A percentile compares a stretch with the other conserved stretches of the same genome.
phyloP scores from a whole-genome alignment of 2,888 invertebrate genomes.

The Uropetala carovei region DNA sequence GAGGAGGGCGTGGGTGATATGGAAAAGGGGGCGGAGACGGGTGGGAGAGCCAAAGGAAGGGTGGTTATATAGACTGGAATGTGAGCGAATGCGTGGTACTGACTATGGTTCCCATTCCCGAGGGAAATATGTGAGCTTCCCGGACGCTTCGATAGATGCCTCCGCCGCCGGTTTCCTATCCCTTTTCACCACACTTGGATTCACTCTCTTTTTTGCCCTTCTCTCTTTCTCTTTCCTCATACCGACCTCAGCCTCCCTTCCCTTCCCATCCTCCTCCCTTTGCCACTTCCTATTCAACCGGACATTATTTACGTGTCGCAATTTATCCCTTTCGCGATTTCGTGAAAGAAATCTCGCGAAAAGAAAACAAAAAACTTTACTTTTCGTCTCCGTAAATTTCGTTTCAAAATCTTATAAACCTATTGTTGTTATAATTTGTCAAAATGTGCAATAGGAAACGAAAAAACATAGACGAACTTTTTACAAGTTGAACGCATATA shows the following conservation, averaged over 20 bases:
- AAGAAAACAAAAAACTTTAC: no score
- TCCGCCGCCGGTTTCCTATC: not conserved
- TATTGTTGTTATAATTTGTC: no score
- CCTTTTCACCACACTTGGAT: constrained; percentile 24
- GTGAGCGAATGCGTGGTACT: not conserved
- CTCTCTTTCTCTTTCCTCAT: not conserved
- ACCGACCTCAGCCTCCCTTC: not conserved
- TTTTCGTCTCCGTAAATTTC: no score
- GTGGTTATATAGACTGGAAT: not conserved
- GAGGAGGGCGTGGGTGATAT: not conserved
- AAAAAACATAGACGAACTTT: no score
- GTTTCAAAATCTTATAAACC: no score
- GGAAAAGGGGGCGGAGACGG: not conserved
- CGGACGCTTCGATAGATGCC: not conserved
- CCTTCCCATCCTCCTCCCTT: no score
- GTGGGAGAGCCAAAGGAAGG: not conserved
- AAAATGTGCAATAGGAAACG: no score
- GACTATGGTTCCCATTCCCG: constrained; percentile 1
- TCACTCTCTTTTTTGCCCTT: not conserved
- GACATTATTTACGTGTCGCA: no score
- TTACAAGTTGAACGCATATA: no score
- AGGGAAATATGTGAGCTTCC: constrained; percentile 32
- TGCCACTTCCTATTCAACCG: no score
- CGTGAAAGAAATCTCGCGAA: no score
- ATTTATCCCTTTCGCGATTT: no score